Evolutionary conservation across 2,113 vertebrate genomes (phyloP), one percentile per base, ranked within the genome.

Genomic region (Cathartes aura): DNA sequence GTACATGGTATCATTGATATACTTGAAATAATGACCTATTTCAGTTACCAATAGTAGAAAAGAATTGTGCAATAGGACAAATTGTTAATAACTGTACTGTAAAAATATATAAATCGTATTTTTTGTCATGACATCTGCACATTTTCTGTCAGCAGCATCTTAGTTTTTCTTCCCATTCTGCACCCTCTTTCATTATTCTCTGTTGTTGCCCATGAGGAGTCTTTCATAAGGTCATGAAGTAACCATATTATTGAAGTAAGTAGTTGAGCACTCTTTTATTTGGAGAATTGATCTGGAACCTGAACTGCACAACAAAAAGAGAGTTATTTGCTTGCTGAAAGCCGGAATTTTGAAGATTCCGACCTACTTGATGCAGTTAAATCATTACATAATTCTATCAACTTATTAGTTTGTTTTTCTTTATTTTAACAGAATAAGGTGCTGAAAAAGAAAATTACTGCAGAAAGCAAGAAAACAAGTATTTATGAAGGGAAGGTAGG

Each of bases 381-480:
- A 79, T 40, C 15, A 15, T 38, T 47, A 7, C 26, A 38, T 42
- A 50, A 58, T 74, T 58, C 30, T 67, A 1, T 50, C 30, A n/a
- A 62, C 8, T 81, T 60, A 22, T 9, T 47, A 56, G 11, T 22
- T 82, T 87, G 6, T 15, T 92, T 85, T 79, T 34, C 73, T 97
- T 95, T 89, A 78, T 91, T 78, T 98, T 98, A 83, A 98, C 96
- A 99, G 99, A 99, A 99, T 96, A 99, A 99, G 94, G 53, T 71
- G 26, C 98, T 99, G 60, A 99, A 98, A 97, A 99, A 98, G 94
- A 98, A 99, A 97, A 96, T 99, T 12, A 88, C 93, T 96, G 97
- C 98, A 97, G 98, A 99, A 94, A 98, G 66, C 89, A 98, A 97
- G 79, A 99, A 99, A 96, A 97, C 68, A 88, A 98, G 63, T 97